A percentile compares a stretch with the other conserved stretches of the same genome.
These are phyloP conservation scores for Selenia dentaria DNA, from an alignment of 2,888 invertebrate genomes.

Conservation along the genomic window DNA sequence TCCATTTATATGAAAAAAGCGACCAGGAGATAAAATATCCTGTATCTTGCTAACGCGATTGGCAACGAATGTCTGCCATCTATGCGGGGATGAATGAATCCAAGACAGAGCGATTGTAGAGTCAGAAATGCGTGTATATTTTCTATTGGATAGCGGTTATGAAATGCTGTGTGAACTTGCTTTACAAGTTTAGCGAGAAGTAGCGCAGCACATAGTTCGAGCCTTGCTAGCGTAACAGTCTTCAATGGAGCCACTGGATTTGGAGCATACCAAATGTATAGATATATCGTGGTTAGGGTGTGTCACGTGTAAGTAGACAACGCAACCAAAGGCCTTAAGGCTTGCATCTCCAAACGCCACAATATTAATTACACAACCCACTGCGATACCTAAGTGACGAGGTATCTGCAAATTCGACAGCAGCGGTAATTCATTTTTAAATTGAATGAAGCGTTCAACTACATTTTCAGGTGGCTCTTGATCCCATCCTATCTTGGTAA, in stretches of 20 bases:
- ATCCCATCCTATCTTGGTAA: too few relatives aligned
- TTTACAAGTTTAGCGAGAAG: constrained; percentile 15
- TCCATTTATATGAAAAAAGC: too few relatives aligned
- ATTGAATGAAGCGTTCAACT: neutral
- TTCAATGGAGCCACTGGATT: constrained; percentile 21
- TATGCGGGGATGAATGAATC: too few relatives aligned
- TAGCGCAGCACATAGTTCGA: constrained; percentile 17
- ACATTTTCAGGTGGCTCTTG: neutral
- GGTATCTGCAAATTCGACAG: constrained; percentile 8
- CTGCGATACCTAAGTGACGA: constrained; percentile 15
- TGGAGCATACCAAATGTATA: constrained; percentile 12
- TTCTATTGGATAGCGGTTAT: too few relatives aligned
- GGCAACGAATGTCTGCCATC: too few relatives aligned
- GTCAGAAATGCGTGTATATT: too few relatives aligned
- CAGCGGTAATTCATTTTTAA: constrained; percentile 3
- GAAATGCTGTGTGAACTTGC: neutral
- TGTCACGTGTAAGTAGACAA: constrained; percentile 5
- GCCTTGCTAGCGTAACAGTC: constrained; percentile 1
- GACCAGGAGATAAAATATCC: too few relatives aligned
- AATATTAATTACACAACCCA: neutral
- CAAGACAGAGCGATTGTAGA: too few relatives aligned
- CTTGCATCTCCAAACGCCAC: constrained; percentile 25
- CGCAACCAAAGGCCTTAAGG: constrained; percentile 12
- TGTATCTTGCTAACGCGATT: too few relatives aligned
- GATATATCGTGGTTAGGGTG: neutral